Evolutionary conservation across 2,797 vertebrate genomes (phyloP).

Genomic region (Silurus aristotelis): DNA sequence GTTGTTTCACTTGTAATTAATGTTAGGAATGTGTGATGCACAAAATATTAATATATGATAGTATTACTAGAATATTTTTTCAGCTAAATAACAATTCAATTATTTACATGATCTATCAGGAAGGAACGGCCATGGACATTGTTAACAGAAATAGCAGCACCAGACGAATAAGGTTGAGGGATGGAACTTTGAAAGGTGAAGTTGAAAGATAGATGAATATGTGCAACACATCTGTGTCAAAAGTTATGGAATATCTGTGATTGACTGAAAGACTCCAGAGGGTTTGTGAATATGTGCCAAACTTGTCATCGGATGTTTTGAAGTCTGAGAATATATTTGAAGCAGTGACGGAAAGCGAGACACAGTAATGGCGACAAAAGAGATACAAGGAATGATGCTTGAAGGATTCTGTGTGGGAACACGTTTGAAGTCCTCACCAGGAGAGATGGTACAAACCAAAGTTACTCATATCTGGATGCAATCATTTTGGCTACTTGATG

Average conservation of each 20-base stretch:
- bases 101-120: neutral
- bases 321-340: slow-evolving; percentile 33
- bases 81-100: neutral
- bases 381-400: slow-evolving; percentile 61
- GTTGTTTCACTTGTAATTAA: neutral
- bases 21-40: slow-evolving; percentile 15
- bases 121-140: slow-evolving; percentile 12
- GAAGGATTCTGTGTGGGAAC: slow-evolving; percentile 46
- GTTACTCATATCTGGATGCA: slow-evolving; percentile 33
- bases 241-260: slow-evolving; percentile 3
- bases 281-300: slow-evolving; percentile 41
- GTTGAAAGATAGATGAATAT: slow-evolving; percentile 19
- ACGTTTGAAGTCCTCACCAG: slow-evolving; percentile 28
- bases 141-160: neutral
- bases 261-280: slow-evolving; percentile 25
- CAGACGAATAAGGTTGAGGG: neutral
- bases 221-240: slow-evolving; percentile 16
- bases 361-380: slow-evolving; percentile 28
- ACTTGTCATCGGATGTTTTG: slow-evolving; percentile 30
- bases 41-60: neutral
- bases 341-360: slow-evolving; percentile 22
- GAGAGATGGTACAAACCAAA: slow-evolving; percentile 47
- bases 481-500: slow-evolving; percentile 44
- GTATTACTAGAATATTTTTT: slow-evolving; percentile 2
- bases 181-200: slow-evolving; percentile 10